Base-by-base conservation (phyloP, 2,113 vertebrate genomes). In the Phaetusa simplex region DNA sequence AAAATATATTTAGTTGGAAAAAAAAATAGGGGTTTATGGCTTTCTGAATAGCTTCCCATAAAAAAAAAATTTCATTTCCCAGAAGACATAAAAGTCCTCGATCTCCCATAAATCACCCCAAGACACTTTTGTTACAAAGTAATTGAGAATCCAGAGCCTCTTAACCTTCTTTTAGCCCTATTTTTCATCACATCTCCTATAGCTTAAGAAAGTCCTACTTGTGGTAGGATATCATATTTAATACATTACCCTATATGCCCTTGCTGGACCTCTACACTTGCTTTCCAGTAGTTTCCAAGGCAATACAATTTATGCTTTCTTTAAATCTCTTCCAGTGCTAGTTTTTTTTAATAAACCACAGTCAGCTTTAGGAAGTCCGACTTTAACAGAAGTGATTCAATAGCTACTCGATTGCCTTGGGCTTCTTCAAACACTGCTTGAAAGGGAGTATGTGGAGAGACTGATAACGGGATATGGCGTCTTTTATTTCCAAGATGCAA, bases 161-260 rank as follows among this genome's bases (percentile, higher is more conserved):
- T 96, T 97, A 89, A 97, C 93, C 96, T 95, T 94, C 94, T 94
- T 91, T 94, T 84, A 90, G 86, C 20, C 81, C 56, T 80, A n/a
- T 92, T 89, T 95, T 96, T 95, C 94, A 97, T 89, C 70, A 55
- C 81, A 62, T 82, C 62, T 89, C 84, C 83, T 89, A 43, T 7
- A 94, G 81, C 34, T 82, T 66, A 82, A 92, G 56, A 40, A 91
- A 95, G 61, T 77, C 65, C 56, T 96, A 36, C 73, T 86, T 86
- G 77, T 91, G 36, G 43, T 92, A 69, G 82, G 59, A 29, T 90
- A 72, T 56, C 65, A 67, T 92, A 91, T 95, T 94, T 95, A 90
- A 91, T 91, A 34, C 36, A 77, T 95, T 85, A 85, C 32, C 86
- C 55, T 87, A 30, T 80, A 50, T 82, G 62, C 61, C 83, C 83